phyloP scores from a whole-genome alignment of 35 echinoderm and acorn worm genomes.

The Acanthaster planci region DNA sequence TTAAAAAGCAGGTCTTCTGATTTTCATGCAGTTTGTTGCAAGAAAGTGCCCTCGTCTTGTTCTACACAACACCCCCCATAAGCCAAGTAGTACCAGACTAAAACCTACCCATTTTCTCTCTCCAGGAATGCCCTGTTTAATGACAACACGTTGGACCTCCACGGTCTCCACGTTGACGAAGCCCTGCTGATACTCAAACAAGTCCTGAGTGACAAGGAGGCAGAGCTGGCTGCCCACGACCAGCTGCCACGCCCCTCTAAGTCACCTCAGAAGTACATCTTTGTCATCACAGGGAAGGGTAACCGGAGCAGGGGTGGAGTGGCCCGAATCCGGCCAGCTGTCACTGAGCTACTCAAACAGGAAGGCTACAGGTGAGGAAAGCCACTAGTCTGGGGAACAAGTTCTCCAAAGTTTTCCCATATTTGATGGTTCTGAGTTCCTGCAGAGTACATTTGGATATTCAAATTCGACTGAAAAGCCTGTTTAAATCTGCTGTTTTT shows the following conservation, averaged over 20 bases:
- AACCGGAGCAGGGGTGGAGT: conserved; percentile 69
- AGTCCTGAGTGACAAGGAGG: conserved; percentile 44
- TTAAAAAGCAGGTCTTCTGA: too few relatives aligned
- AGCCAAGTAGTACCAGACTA: too few relatives aligned
- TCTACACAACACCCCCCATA: too few relatives aligned
- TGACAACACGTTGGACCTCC: conserved; percentile 77
- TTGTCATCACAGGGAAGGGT: conserved; percentile 78
- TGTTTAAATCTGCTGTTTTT: too few relatives aligned
- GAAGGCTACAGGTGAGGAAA: conserved; percentile 59
- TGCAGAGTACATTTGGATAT: too few relatives aligned
- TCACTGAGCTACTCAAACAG: conserved; percentile 48
- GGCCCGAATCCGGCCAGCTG: conserved; percentile 68
- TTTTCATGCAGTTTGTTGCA: neutral
- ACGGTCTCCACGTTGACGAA: conserved; percentile 79
- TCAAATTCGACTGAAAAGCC: too few relatives aligned
- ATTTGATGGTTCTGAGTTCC: too few relatives aligned
- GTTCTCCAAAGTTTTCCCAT: too few relatives aligned
- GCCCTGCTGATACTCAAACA: conserved; percentile 53
- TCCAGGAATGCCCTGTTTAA: neutral
- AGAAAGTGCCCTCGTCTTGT: too few relatives aligned
- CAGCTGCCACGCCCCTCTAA: conserved; percentile 11
- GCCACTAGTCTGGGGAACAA: too few relatives aligned
- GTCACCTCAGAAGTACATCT: conserved; percentile 36
- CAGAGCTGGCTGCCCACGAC: neutral
- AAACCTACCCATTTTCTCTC: neutral